Base-by-base conservation (phyloP, 2,113 vertebrate species). In the Scolopax mira region DNA sequence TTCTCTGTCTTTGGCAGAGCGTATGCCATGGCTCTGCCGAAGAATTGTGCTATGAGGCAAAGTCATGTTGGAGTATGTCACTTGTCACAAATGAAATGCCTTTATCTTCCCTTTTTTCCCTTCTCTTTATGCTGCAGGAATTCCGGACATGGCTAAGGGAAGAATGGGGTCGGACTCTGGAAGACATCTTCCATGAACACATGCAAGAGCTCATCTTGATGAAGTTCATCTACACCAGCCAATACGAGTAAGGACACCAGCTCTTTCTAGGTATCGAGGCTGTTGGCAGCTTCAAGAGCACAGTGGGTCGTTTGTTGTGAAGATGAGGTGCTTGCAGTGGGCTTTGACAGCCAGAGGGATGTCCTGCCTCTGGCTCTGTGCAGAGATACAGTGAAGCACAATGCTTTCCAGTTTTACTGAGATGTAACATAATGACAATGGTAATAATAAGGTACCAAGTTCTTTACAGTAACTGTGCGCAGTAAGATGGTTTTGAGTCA, bases 191-290 rank as follows among this genome's bases (percentile, higher is more conserved):
- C 97, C 99, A 99, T 0, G 99, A 99, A 48, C 99, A 99, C 98
- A 99, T 99, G 99, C 99, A 99, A 93, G 99, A 99, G 97, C 98
- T 99, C 79, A 99, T 99, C 91, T 97, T 99, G 61, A 99, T 99
- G 99, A 99, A 99, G 96, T 99, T 99, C 96, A 99, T 99, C 97
- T 99, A 99, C 90, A 99, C 99, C 84, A 99, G 99, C 97, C 99
- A 99, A 97, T 99, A 99, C 2, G 99, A 99, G 99, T 99, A 98
- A 93, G 99, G 88, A 30, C 66, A 79, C 51, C 70, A 74, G 60
- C 60, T 94, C 33, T 27, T 82, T 25, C 24, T 64, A 24, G 37
- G 15, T 58, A 4, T 25, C 25, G 44, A 77, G 39, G 33, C 79
- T 88, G 64, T 64, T 92, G 55, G 55, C 42, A 37, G 0, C 35